Base-by-base conservation (phyloP, 2,888 invertebrate species). In the Tineola bisselliella region DNA sequence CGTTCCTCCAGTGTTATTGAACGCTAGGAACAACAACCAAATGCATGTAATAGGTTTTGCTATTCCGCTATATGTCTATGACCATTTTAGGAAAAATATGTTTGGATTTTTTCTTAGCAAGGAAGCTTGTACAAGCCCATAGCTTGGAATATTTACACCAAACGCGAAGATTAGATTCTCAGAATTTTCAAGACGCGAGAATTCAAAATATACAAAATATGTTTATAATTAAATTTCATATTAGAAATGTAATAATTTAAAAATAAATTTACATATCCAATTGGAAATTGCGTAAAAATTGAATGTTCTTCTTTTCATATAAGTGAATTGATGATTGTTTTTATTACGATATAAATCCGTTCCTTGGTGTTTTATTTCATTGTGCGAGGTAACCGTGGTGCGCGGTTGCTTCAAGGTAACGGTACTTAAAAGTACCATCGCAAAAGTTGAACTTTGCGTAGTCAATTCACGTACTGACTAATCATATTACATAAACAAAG, bases 1-100 rank as follows among this genome's bases (percentile, higher is more conserved):
- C 38, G 81, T 79, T 74, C 67, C 67, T 70, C 70, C 76, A 17
- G 19, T 81, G 84, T 77, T 83, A 79, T 80, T 84, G 83, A 83
- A 79, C 80, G 79, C 72, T 74, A 72, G 77, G 70, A 76, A 77
- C 76, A 78, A 74, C 75, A 73, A 68, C 52, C 8, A 48, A 48
- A 48, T 48, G 48, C 17, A 48, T 48, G 17, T n/a, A 48, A n/a
- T 43, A 5, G 17, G 15, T 48, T n/a, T 3, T 4, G 38, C n/a
- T n/a, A 38, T 38, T 38, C 38, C 48, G 17, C 48, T 48, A 38
- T 38, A 17, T 15, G 48, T 10, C 48, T 48, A 17, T 48, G 10
- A 48, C 48, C 48, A 48, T 48, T 8, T 48, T 48, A 17, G 48
- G 48, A 48, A 15, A 13, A n/a, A n/a, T n/a, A n/a, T n/a, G n/a